A percentile compares a stretch with the other conserved stretches of the same genome.
Evolutionary conservation across 2,113 vertebrate species (phyloP).

Genomic region (Hemichromis elongatus): DNA sequence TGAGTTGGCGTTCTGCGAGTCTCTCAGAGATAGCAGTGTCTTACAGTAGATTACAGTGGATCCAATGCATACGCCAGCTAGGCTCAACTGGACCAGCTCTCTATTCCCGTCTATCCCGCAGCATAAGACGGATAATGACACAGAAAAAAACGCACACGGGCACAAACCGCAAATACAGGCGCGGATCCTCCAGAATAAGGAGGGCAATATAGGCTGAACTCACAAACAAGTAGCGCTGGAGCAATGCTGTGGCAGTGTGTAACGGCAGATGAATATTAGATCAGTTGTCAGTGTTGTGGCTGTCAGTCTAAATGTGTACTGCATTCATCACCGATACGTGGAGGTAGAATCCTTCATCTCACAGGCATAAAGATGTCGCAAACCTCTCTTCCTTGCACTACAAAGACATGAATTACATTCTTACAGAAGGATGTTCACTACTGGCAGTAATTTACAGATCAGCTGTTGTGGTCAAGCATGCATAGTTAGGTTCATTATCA

Average conservation of each 20-base stretch:
- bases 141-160: not conserved
- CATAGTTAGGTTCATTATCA: not conserved
- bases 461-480: not conserved
- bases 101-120: conserved; percentile 46
- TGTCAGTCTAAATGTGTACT: conserved; percentile 53
- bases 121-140: conserved; percentile 34
- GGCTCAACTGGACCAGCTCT: conserved; percentile 42
- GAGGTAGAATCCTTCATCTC: conserved; percentile 17
- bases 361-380: not conserved
- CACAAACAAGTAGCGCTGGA: conserved; percentile 21
- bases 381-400: not conserved
- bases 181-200: not conserved
- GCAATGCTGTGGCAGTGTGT: not conserved
- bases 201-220: conserved; percentile 6
- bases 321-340: conserved; percentile 55
- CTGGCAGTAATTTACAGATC: not conserved
- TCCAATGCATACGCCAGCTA: conserved; percentile 45
- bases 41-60: conserved; percentile 71
- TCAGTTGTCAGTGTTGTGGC: conserved; percentile 31
- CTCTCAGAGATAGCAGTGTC: conserved; percentile 63
- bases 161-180: not conserved
- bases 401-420: not conserved
- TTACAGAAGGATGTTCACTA: not conserved
- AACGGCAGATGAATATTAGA: conserved; percentile 36
- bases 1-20: conserved; percentile 57